Base-by-base conservation (phyloP, 1,140 invertebrate species). In the Drosophila lini region DNA sequence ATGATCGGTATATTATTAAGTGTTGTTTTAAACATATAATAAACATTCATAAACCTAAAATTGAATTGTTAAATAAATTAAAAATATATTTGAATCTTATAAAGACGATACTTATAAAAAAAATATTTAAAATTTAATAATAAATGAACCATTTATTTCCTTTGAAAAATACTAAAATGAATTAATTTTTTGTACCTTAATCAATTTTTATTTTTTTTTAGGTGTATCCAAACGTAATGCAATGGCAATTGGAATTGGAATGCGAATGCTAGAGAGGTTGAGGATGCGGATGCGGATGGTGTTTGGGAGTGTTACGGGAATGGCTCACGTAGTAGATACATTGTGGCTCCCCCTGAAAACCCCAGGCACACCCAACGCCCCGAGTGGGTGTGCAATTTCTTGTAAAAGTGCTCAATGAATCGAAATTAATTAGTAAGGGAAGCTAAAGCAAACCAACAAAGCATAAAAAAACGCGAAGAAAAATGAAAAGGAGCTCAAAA, bases 391-490 rank as follows among this genome's bases (percentile, higher is more conserved):
- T 88, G 85, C 82, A 89, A 89, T 89, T 89, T 75, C 84, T 89
- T 89, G 84, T 89, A 84, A 89, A 80, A 89, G 84, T 89, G 84
- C 80, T 89, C 84, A 89, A 89, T 89, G 84, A 89, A 89, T 89
- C 84, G 84, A 89, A 89, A 89, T 89, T 89, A 89, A 89, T 89
- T 89, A 89, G 80, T 89, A 89, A 60, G 52, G 63, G 84, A 88
- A 89, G 73, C 77, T 68, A 55, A 58, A 69, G 83, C 65, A 65
- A 80, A 78, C 65, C 75, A 63, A 63, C 52, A 78, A 77, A 71
- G 58, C 50, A 71, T 38, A 56, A 52, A 68, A 41, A 50, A 73
- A 62, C 44, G 44, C 40, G 69, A 48, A 32, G 28, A 71, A 64
- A 74, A 79, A 77, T 55, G 22, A 38, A 62, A 60, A 69, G 8